A percentile compares a stretch with the other conserved stretches of the same genome.
phyloP scores from a whole-genome alignment of 2,888 invertebrate genomes.

The Rhingia rostrata region DNA sequence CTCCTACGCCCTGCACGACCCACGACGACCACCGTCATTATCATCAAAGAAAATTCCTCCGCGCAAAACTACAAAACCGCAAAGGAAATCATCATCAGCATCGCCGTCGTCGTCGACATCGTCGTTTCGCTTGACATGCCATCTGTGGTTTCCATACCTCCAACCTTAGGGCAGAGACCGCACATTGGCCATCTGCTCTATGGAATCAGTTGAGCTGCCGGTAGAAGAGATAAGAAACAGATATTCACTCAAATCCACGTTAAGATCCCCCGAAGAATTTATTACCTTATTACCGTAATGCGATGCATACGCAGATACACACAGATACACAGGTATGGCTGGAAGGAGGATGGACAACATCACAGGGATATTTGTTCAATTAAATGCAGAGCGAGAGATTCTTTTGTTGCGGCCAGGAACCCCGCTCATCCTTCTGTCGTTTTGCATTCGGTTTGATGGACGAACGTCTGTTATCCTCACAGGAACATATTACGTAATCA shows the following conservation, averaged over 20 bases:
- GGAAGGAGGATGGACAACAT: not conserved
- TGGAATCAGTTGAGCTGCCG: conserved; percentile 38
- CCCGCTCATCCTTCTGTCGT: conserved; percentile 51
- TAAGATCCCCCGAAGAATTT: conserved; percentile 61
- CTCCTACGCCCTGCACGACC: conserved; percentile 35
- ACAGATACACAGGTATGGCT: conserved; percentile 28
- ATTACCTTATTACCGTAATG: conserved; percentile 54
- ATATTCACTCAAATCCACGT: conserved; percentile 54
- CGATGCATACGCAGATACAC: conserved; percentile 29
- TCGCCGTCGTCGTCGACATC: conserved; percentile 41
- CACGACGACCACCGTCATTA: not conserved
- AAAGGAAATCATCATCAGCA: conserved; percentile 58
- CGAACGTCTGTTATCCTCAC: conserved; percentile 35
- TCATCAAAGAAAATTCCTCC: conserved; percentile 64
- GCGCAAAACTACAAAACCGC: conserved; percentile 72
- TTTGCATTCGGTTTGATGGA: conserved; percentile 59
- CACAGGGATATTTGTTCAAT: conserved; percentile 67
- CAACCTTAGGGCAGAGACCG: conserved; percentile 37
- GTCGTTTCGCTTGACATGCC: conserved; percentile 61
- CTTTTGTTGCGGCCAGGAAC: conserved; percentile 17
- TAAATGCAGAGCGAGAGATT: conserved; percentile 55
- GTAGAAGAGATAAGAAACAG: conserved; percentile 55
- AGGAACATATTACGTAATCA: conserved; percentile 56
- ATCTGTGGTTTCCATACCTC: conserved; percentile 61
- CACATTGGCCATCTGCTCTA: conserved; percentile 61